phyloP scores from a whole-genome alignment of 2,797 vertebrate genomes.

The Melanogrammus aeglefinus region DNA sequence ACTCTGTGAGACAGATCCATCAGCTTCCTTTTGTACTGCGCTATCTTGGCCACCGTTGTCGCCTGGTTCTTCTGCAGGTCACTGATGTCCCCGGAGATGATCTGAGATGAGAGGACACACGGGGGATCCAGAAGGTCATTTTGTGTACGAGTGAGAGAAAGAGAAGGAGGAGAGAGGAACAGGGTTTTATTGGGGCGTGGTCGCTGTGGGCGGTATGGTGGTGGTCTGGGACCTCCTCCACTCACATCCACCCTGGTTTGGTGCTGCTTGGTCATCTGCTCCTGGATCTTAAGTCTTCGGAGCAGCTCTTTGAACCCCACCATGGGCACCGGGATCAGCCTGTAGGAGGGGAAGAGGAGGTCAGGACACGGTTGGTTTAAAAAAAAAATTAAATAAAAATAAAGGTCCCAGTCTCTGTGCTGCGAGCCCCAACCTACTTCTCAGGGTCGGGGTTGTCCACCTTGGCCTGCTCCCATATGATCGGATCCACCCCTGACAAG shows the following conservation, averaged over 20 bases:
- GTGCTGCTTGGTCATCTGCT: conserved; percentile 99
- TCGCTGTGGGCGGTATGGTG: not conserved
- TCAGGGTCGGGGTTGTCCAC: conserved; percentile 98
- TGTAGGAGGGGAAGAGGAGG: conserved; percentile 47
- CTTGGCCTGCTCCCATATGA: conserved; percentile 99
- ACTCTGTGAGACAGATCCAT: conserved; percentile 97
- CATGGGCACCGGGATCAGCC: conserved; percentile 97
- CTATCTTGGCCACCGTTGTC: conserved; percentile 94
- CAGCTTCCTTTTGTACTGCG: conserved; percentile 96
- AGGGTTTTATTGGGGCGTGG: not conserved
- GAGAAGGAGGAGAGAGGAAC: not conserved
- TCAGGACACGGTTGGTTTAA: not conserved
- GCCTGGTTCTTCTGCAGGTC: conserved; percentile 98
- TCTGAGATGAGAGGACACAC: conserved; percentile 64
- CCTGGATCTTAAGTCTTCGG: conserved; percentile 91
- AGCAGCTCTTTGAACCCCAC: conserved; percentile 96
- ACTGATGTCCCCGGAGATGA: conserved; percentile 94
- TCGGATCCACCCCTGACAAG: conserved; percentile 89
- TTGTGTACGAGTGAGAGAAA: not conserved
- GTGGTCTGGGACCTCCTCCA: not conserved
- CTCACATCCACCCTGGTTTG: conserved; percentile 96
- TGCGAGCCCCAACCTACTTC: conserved; percentile 75
- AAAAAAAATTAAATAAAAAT: not conserved
- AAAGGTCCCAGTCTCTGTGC: not conserved
- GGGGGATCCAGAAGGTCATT: not conserved